Evolutionary conservation across 35 echinoderm and acorn worm species (phyloP), one percentile per base, ranked within the genome.

Genomic region (Chiridota heheva): DNA sequence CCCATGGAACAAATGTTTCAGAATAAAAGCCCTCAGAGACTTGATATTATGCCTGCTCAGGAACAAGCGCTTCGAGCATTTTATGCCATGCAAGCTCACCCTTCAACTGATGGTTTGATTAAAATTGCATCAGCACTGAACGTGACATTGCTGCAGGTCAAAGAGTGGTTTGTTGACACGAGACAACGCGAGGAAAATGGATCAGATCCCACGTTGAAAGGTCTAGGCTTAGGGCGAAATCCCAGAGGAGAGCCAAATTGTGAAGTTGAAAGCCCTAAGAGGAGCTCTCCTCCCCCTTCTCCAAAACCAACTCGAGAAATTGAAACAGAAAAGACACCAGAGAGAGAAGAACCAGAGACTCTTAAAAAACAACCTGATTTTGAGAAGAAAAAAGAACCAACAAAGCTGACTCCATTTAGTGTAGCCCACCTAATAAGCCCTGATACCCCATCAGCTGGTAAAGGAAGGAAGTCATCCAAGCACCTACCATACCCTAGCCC

Each of bases 51-150:
- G 0, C 70, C 73, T 39, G 89, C 84, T 27, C 95, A 98, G 69
- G 84, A 98, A 55, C 95, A 98, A 78, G 95, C 95, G 20, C 56
- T 98, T 45, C 46, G 95, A 49, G 95, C 95, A 45, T 98, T 98
- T 72, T 98, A 91, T 85, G 95, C 95, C 36, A 88, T 98, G 89
- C 89, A 91, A 58, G 88, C 89, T 28, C 69, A 76, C 28, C 95
- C 95, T 17, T 98, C 95, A 3, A 55, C 49, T 17, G 95, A 98
- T 87, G 95, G 95, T 27, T 47, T 98, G 5, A 76, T 70, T 29
- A 98, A 98, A 57, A 98, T 98, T 47, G 91, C 95, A 28, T 68
- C 77, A 29, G 89, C 89, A 17, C 59, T 98, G 26, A 89, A 88
- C 76, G 65, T 98, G 36, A 44, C 81, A 17, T 40, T 83, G 41